phyloP scores from a whole-genome alignment of 2,888 invertebrate species.

The Exocentrus adspersus region DNA sequence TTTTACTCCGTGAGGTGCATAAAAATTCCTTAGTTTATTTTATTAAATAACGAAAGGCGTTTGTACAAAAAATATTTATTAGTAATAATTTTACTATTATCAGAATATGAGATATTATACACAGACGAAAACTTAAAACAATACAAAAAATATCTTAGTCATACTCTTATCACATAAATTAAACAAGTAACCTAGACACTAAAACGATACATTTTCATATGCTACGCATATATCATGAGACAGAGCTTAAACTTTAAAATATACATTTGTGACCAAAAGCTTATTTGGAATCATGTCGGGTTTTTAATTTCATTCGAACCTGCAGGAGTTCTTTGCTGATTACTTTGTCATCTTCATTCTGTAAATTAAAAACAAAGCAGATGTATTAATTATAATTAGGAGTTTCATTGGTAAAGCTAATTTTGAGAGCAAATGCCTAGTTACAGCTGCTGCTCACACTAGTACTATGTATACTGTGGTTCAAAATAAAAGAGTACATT shows the following conservation, averaged over 20 bases:
- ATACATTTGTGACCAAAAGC: conserved; percentile 19
- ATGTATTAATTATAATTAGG: background rate
- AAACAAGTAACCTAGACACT: conserved; percentile 36
- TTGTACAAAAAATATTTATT: conserved; percentile 33
- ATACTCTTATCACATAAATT: conserved; percentile 50
- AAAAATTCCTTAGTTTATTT: too few relatives aligned
- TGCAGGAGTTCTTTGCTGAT: conserved; percentile 71
- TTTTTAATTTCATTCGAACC: conserved; percentile 72
- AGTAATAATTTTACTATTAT: conserved; percentile 21
- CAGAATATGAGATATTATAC: too few relatives aligned
- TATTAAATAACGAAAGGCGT: background rate
- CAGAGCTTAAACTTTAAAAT: conserved; percentile 19
- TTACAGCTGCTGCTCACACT: too few relatives aligned
- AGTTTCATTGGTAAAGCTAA: background rate
- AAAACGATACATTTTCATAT: conserved; percentile 28
- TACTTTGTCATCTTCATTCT: conserved; percentile 64
- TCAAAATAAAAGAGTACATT: too few relatives aligned
- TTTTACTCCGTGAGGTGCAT: too few relatives aligned
- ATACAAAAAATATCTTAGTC: conserved; percentile 42
- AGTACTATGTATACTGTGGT: too few relatives aligned
- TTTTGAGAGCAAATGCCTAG: background rate
- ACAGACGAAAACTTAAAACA: conserved; percentile 32
- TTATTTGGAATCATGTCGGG: conserved; percentile 50
- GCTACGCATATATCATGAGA: conserved; percentile 20
- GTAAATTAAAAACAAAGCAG: conserved; percentile 41